A percentile compares a stretch with the other conserved stretches of the same genome.
phyloP scores from a whole-genome alignment of 2,113 vertebrate genomes.

The Chamaetylas fuelleborni region DNA sequence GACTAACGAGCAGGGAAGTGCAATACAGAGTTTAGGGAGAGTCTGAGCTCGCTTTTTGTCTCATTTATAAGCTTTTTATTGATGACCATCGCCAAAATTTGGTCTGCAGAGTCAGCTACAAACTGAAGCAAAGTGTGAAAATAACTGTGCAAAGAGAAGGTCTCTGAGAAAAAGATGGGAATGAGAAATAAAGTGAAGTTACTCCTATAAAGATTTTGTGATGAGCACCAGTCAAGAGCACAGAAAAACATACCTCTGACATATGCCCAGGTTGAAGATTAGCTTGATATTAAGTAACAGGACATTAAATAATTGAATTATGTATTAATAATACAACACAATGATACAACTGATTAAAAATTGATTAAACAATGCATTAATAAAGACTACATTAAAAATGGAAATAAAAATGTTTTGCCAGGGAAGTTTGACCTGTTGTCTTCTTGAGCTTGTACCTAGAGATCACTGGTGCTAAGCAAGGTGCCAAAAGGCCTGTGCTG shows the following conservation, averaged over 20 bases:
- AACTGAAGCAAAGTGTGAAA: not conserved
- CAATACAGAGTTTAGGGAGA: not conserved
- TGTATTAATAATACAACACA: not conserved
- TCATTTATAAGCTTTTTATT: not conserved
- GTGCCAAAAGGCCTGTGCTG: not conserved
- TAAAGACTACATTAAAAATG: not conserved
- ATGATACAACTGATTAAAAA: not conserved
- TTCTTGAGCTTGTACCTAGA: fast-evolving
- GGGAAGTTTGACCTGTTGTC: not conserved
- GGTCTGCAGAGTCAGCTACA: not conserved
- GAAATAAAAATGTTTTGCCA: not conserved
- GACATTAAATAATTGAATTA: not conserved
- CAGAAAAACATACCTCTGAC: not conserved
- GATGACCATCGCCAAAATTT: not conserved
- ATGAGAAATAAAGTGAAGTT: not conserved
- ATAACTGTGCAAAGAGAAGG: not conserved
- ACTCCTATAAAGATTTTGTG: not conserved
- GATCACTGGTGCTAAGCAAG: not conserved
- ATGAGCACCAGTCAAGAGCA: not conserved
- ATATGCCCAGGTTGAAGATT: not conserved
- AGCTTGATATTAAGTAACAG: not conserved
- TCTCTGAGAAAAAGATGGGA: not conserved
- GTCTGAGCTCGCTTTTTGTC: not conserved
- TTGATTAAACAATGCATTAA: not conserved
- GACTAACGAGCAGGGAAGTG: not conserved